phyloP scores from a whole-genome alignment of 2,888 invertebrate genomes.

The Encarsia formosa region DNA sequence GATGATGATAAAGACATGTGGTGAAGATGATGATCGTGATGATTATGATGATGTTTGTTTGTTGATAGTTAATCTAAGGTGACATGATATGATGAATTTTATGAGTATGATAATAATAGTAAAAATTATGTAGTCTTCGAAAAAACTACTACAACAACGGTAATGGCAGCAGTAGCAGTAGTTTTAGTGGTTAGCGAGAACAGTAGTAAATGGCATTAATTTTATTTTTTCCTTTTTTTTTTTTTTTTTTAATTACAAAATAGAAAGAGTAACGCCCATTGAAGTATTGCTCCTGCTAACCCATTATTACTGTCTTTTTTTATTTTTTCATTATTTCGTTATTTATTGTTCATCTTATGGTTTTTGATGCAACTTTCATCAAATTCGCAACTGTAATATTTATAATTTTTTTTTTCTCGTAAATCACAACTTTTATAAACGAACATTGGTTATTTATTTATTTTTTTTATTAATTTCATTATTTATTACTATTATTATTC shows the following conservation, averaged over 20 bases:
- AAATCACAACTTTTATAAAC: slow-evolving; percentile 13
- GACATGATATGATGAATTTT: slow-evolving; percentile 17
- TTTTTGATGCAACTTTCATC: slow-evolving; percentile 1
- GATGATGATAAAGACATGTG: too few relatives aligned
- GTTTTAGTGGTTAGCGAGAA: slow-evolving; percentile 22
- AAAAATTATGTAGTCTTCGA: slow-evolving; percentile 25
- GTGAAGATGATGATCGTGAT: too few relatives aligned
- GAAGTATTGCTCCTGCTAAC: slow-evolving; percentile 24
- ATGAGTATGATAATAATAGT: slow-evolving; percentile 15
- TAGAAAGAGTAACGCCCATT: slow-evolving; percentile 24
- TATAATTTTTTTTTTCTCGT: too few relatives aligned
- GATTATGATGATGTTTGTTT: not conserved
- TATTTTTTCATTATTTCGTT: not conserved
- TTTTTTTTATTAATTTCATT: slow-evolving; percentile 2
- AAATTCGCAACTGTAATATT: too few relatives aligned
- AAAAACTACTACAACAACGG: slow-evolving; percentile 16
- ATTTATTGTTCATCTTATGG: slow-evolving; percentile 21
- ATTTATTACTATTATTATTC: too few relatives aligned
- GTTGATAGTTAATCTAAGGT: slow-evolving; percentile 13
- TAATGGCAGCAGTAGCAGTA: slow-evolving; percentile 15
- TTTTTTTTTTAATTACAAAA: slow-evolving; percentile 25
- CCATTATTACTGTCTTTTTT: slow-evolving; percentile 21
- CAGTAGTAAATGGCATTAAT: slow-evolving; percentile 25
- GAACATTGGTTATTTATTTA: not conserved
- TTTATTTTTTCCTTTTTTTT: too few relatives aligned